These are phyloP conservation scores for Drosophila repleta DNA, from an alignment of 1,140 invertebrate species.

Conservation along the genomic window DNA sequence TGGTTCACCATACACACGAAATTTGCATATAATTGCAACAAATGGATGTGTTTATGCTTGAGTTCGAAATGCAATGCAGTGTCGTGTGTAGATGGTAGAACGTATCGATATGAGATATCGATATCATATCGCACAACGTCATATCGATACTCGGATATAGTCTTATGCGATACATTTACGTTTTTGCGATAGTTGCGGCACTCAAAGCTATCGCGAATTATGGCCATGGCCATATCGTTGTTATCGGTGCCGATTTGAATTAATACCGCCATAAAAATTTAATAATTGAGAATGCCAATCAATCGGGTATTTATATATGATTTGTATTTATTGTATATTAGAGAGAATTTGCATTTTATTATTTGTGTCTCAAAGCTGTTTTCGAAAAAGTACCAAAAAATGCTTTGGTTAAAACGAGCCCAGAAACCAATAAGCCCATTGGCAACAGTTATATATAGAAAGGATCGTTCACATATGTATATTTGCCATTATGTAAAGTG, in stretches of 20 bases:
- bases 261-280: too few species aligned
- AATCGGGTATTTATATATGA: too few species aligned
- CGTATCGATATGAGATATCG: slow-evolving; percentile 4
- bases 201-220: too few species aligned
- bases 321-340: too few species aligned
- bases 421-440: neutral
- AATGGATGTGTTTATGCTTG: slow-evolving; percentile 16
- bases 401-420: too few species aligned
- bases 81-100: slow-evolving; percentile 4
- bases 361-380: too few species aligned
- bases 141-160: neutral
- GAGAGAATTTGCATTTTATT: neutral
- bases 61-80: slow-evolving; percentile 26
- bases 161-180: too few species aligned
- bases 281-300: too few species aligned
- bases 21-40: slow-evolving; percentile 8
- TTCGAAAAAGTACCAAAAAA: too few species aligned
- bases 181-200: too few species aligned
- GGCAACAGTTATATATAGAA: slow-evolving; percentile 1
- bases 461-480: neutral
- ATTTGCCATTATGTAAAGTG: slow-evolving; percentile 10
- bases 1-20: slow-evolving; percentile 5
- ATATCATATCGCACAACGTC: neutral
- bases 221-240: too few species aligned
- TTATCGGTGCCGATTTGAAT: too few species aligned